Evolutionary conservation across 2,113 vertebrate genomes (phyloP), one percentile per base, ranked within the genome.

Genomic region (Stigmatopora argus): DNA sequence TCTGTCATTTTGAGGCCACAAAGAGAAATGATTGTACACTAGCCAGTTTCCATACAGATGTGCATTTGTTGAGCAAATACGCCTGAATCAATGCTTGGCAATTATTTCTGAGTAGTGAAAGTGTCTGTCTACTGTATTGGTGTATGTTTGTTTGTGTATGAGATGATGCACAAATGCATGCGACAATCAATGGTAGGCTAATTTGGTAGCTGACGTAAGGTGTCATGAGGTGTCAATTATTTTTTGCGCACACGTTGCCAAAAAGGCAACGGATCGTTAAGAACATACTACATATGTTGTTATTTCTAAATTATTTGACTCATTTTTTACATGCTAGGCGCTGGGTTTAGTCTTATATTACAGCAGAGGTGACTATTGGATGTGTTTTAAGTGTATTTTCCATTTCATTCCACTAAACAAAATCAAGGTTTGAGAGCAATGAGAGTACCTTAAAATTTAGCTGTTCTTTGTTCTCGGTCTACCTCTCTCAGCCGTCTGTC

Each of bases 1-100:
- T 66, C 65, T 80, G 31, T 78, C 67, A 78, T 79, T 70, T 75
- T 69, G 57, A 63, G 74, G 67, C 67, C 60, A 56, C 21, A 62
- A 62, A 73, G 55, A 67, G 64, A 55, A 59, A 67, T 77, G 74
- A 78, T 81, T 81, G 68, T 70, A 59, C 67, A 66, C 34, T 38
- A 78, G 63, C 66, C 64, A 70, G 69, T 68, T 57, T 73, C 46
- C 51, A 71, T 64, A 55, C 64, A 49, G 49, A 71, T 74, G 69
- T 70, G 67, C 14, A 61, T 31, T 45, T 45, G 31, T 3, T n/a
- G 26, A 64, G 47, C 17, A 64, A 64, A 64, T 64, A 64, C 0
- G 31, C 44, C 56, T 1, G 21, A 44, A 71, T 73, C 23, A 64
- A 60, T 65, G 71, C 76, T 38, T 60, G 35, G 53, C 38, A 74